Evolutionary conservation across 2,113 vertebrate genomes (phyloP).

Genomic region (Tragulus kanchil): DNA sequence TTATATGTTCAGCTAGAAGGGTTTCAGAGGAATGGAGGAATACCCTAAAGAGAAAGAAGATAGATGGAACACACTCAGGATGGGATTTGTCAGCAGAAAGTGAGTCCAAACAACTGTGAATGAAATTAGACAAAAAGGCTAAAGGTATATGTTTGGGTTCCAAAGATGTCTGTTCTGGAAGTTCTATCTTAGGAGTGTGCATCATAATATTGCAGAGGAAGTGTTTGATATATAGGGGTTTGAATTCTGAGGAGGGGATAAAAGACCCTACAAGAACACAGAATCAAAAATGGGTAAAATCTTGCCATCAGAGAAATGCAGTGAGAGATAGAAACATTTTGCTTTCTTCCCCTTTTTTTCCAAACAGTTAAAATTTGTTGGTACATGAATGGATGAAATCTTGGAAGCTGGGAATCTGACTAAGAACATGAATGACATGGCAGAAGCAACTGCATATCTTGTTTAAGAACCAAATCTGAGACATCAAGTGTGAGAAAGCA

Average conservation of each 20-base stretch:
- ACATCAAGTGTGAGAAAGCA: background rate
- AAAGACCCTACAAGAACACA: background rate
- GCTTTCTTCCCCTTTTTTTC: background rate
- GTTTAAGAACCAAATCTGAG: background rate
- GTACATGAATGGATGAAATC: background rate
- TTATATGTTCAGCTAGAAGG: background rate
- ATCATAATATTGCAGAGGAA: background rate
- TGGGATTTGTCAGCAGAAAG: background rate
- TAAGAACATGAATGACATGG: background rate
- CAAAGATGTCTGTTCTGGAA: background rate
- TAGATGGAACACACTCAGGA: background rate
- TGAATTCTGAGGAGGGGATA: background rate
- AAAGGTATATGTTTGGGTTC: background rate
- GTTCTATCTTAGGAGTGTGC: background rate
- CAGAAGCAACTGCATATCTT: background rate
- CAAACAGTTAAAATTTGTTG: background rate
- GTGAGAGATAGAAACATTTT: background rate
- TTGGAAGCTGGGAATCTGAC: background rate
- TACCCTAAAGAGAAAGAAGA: background rate
- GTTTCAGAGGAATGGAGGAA: background rate
- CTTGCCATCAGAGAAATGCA: background rate
- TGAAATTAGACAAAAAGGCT: background rate
- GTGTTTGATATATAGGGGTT: background rate
- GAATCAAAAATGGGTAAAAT: background rate
- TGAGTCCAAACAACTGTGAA: background rate